Conservation (phyloP, 2,888 invertebrate species). For the Drosophila paracracens region DNA sequence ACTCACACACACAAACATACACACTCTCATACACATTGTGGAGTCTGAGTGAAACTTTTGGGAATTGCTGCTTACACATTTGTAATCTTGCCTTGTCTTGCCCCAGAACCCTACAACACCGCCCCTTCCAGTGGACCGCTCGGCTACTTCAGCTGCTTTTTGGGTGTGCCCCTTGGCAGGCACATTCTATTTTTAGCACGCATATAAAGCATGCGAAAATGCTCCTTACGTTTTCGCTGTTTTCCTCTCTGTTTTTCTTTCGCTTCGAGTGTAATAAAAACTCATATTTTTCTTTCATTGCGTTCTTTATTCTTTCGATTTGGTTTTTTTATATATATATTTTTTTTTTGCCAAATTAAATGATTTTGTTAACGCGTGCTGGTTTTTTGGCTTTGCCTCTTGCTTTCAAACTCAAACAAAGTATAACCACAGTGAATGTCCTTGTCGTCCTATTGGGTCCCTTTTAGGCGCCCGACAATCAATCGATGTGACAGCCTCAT, state of each 20-base stretch:
- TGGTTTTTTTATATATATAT: slow-evolving; percentile 13
- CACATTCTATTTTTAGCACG: slow-evolving; percentile 74
- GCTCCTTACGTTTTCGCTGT: slow-evolving; percentile 47
- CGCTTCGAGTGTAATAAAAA: slow-evolving; percentile 65
- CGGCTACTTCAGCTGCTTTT: slow-evolving; percentile 56
- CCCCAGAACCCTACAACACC: slow-evolving; percentile 20
- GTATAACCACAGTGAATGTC: slow-evolving; percentile 8
- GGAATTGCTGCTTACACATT: slow-evolving; percentile 79
- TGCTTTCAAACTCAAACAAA: slow-evolving; percentile 43
- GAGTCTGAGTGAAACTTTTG: slow-evolving; percentile 61
- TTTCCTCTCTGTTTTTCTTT: slow-evolving; percentile 9
- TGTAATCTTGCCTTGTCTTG: slow-evolving; percentile 77
- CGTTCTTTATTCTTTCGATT: slow-evolving; percentile 10
- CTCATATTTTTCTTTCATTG: slow-evolving; percentile 67
- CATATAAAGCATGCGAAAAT: slow-evolving; percentile 59
- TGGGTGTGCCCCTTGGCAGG: slow-evolving; percentile 76
- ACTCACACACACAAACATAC: slow-evolving; percentile 5
- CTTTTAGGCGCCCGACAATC: slow-evolving; percentile 43
- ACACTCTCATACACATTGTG: slow-evolving; percentile 9
- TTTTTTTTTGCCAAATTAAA: slow-evolving; percentile 65
- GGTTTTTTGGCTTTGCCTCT: slow-evolving; percentile 55
- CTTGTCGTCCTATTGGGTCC: slow-evolving; percentile 17
- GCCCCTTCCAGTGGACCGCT: slow-evolving; percentile 1
- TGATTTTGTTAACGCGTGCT: slow-evolving; percentile 75
- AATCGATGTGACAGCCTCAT: slow-evolving; percentile 53